Base-by-base conservation (phyloP, 2,797 vertebrate species). In the Parotocinclus haroldoi region DNA sequence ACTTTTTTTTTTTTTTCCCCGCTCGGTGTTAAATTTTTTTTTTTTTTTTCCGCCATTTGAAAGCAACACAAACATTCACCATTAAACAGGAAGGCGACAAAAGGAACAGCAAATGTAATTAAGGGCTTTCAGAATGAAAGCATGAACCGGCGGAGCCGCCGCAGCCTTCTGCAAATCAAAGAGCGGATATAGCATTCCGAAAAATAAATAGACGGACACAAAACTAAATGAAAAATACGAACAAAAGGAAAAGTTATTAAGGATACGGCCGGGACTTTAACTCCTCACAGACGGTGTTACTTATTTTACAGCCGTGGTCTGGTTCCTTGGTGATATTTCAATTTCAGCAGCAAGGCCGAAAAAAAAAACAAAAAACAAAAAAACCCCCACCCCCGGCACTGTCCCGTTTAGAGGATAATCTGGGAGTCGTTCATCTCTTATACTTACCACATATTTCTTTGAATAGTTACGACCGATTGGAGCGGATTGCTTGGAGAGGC, bases 21-120 rank as follows among this genome's bases (percentile, higher is more conserved):
- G 63, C 46, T 0, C 0, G 11, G 38, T 63, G 52, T 65, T 79
- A 76, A 77, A 79, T 79, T 55, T 55, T n/a, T n/a, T n/a, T n/a
- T n/a, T n/a, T n/a, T n/a, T n/a, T n/a, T 85, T 87, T 84, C 82
- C 86, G 83, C 85, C 85, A 83, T 89, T 90, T 89, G 80, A 88
- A 89, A 86, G 84, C 83, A 89, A 89, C 87, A 91, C 88, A 90
- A 91, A 92, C 90, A 88, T 88, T 82, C 79, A 58, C 89, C 91
- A 92, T 91, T 91, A 91, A 91, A 90, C 87, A 85, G 84, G 72
- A 83, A 89, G 82, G 87, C 88, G 87, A 92, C 91, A 92, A 91
- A 92, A 91, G 89, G 86, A 90, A 89, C 85, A 87, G 87, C 88
- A 90, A 91, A 91, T 90, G 89, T 90, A 91, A 92, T 92, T 91